These are phyloP conservation scores for Climacteris rufus DNA, from an alignment of 2,113 vertebrate species.

Conservation along the genomic window DNA sequence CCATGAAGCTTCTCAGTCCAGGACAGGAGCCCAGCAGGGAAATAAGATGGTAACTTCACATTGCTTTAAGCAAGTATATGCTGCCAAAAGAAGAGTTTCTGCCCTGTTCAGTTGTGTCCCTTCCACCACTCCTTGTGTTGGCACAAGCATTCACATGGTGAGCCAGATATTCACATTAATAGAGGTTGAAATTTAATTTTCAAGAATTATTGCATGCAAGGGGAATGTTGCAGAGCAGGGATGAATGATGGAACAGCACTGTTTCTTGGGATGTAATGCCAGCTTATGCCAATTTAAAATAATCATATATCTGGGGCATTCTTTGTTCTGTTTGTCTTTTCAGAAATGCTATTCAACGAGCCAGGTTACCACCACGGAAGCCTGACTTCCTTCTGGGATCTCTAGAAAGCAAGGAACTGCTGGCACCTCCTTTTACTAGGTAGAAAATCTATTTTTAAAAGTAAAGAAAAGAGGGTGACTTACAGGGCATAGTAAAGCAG, in stretches of 20 bases:
- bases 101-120: neutral
- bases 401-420: constrained; percentile 2
- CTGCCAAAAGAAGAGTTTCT: neutral
- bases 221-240: neutral
- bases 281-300: neutral
- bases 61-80: neutral
- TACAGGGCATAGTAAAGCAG: neutral
- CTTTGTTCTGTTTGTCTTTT: neutral
- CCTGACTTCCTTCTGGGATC: constrained; percentile 68
- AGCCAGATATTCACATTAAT: neutral
- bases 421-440: neutral
- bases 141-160: neutral
- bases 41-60: neutral
- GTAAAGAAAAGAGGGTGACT: neutral
- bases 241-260: neutral
- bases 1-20: neutral
- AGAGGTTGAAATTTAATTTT: neutral
- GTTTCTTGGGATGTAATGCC: neutral
- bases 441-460: neutral
- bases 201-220: neutral
- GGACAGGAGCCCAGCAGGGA: neutral
- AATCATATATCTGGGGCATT: neutral
- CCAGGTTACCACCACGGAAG: constrained; percentile 67
- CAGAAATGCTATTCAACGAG: constrained; percentile 28
- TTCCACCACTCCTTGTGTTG: neutral